phyloP scores from a whole-genome alignment of 2,888 invertebrate species.

The Ophraella communa region DNA sequence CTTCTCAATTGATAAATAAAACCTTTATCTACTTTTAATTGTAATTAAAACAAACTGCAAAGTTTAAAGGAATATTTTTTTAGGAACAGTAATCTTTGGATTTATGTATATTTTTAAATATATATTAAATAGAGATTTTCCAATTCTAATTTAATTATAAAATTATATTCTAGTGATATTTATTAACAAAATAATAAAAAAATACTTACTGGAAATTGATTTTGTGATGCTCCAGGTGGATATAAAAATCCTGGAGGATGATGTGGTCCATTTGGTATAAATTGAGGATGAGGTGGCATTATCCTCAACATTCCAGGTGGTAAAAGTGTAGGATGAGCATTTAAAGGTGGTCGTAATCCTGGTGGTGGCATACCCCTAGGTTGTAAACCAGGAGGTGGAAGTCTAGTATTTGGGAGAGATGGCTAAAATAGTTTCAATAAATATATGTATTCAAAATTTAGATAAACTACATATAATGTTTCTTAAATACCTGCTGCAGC shows the following conservation, averaged over 20 bases:
- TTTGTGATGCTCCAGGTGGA: slow-evolving; percentile 34
- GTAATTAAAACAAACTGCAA: no score
- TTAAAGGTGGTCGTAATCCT: slow-evolving; percentile 41
- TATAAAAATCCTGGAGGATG: slow-evolving; percentile 45
- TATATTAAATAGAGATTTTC: no score
- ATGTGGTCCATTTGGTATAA: slow-evolving; percentile 42
- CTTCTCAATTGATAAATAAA: no score
- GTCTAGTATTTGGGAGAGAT: slow-evolving; percentile 52
- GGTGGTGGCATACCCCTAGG: slow-evolving; percentile 59
- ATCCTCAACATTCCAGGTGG: slow-evolving; percentile 51
- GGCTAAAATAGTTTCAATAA: slow-evolving; percentile 32
- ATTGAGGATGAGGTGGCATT: slow-evolving; percentile 44
- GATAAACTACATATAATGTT: background rate
- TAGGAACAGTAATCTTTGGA: no score
- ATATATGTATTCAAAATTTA: slow-evolving; percentile 16
- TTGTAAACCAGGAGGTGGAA: slow-evolving; percentile 59
- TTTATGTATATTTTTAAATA: no score
- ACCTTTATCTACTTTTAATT: no score
- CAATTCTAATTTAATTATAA: background rate
- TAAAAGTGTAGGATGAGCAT: slow-evolving; percentile 37
- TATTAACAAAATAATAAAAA: background rate
- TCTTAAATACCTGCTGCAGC: slow-evolving; percentile 38
- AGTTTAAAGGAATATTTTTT: no score
- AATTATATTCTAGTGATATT: background rate
- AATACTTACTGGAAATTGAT: slow-evolving; percentile 38